Base-by-base conservation (phyloP, 2,797 vertebrate genomes). In the Liasis olivaceus region DNA sequence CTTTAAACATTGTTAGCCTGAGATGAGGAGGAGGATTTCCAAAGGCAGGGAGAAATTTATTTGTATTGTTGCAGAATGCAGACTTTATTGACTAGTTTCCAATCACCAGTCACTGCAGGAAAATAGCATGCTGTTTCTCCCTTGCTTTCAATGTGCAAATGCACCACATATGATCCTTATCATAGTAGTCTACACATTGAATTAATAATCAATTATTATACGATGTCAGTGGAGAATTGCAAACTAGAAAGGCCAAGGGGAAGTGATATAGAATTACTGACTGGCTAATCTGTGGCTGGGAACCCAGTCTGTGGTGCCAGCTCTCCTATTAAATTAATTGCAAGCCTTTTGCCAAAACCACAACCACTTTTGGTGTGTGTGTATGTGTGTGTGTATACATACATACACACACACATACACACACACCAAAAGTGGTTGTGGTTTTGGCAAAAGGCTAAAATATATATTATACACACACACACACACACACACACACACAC, bases 71-170 rank as follows among this genome's bases (percentile, higher is more conserved):
- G 66, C n/a, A 89, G 51, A 59, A 77, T 31, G 11, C 31, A 58
- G 22, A n/a, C 54, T 36, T 51, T 2, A 58, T 2, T 77, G 88
- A 72, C n/a, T 59, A 47, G 31, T 20, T 81, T 81, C 69, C 89
- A 81, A 60, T 11, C 36, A 28, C 2, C 31, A 17, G 36, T 47
- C 69, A 81, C 24, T 42, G 56, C 56, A 91, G 51, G 69, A 92
- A 31, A 90, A 6, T 85, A 66, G 13, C 36, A 24, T 2, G 15
- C 31, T 5, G 3, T 47, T 28, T 88, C 28, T 90, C 85, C 89
- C 93, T 95, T 93, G 94, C 90, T 94, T 95, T 96, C 93, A 87
- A 95, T 95, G 93, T 94, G 62, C 88, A 91, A 28, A 15, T 91
- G 87, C 69, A 91, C 59, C 93, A 89, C 94, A 95, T 90, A 89